Evolutionary conservation across 2,888 invertebrate genomes (phyloP), one percentile per base, ranked within the genome.

Genomic region (Caenorhabditis sp.): DNA sequence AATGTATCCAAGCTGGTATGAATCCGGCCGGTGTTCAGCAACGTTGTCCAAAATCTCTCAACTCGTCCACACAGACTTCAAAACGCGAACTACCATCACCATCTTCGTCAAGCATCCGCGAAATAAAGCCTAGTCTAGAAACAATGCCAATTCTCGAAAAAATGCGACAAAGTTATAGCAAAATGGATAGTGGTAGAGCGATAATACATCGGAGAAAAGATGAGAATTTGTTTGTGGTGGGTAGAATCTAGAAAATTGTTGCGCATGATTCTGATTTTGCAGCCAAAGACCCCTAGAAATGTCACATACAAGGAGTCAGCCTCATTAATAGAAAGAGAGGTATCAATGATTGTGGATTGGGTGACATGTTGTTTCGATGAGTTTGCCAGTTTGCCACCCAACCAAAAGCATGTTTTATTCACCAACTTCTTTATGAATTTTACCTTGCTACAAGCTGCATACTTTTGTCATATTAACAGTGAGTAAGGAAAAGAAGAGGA

Each of bases 331-430:
- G 49, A 52, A 50, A 54, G 63, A 36, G 73, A 73, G 56, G 65
- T 73, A 4, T 63, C 65, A 7, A n/a, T 73, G 4, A 65, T 73
- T 5, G 73, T 68, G 3, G 73, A 73, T 60, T 73, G 73, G 73
- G 26, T 73, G 1, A 54, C 73, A 0, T 65, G 68, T 63, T 65
- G 73, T 62, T 73, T 73, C 27, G 73, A 73, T 23, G 68, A 66
- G 4, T 73, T 73, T 27, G 59, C 49, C 0, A 5, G 23, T 8
- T 43, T 73, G 27, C 56, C 73, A 1, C 59, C 64, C 7, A 68
- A 73, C 43, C 73, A 73, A 20, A 73, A 73, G 25, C 68, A 59
- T 50, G 54, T 73, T 0, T 63, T 73, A 0, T 73, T 73, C 59
- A 62, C 56, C 20, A 73, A 73, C 21, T 73, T 73, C 59, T 73